Evolutionary conservation across 2,888 invertebrate genomes (phyloP), one percentile per base, ranked within the genome.

Genomic region (Chrysolina americana): DNA sequence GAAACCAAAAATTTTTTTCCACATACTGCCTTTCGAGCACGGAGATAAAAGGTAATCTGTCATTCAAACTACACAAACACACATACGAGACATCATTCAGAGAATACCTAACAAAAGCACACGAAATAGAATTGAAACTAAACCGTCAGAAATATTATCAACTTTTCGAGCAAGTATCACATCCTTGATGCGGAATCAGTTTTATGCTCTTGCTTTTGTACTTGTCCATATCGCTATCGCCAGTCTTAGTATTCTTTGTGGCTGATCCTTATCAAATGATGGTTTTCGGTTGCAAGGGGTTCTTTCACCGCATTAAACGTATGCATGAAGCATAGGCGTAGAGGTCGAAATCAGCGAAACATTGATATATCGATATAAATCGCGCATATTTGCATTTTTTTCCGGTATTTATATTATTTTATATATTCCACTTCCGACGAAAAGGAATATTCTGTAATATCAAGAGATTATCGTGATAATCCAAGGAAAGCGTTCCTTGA

Each of bases 241-340:
- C 63, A 65, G 64, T 68, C 68, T 73, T 68, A 70, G 70, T 64
- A 70, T 70, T 68, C 73, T 73, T 73, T 69, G 53, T 56, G 44
- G 59, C 73, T 65, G 73, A 73, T 73, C 65, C n/a, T 69, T 73
- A 73, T 73, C 73, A 73, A 53, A 65, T 69, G 65, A 73, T 73
- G 69, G 73, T 69, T 73, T 73, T 69, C 65, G 73, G 73, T 73
- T 73, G 64, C 69, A 73, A 59, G 73, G 73, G 73, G 69, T 69
- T 69, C 69, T 68, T 53, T 68, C 73, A 68, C 69, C 56, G 48
- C 47, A 73, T 65, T 69, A 68, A 62, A 23, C 50, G 63, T 68
- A 73, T 73, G 68, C 53, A 68, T 53, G 47, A 13, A 44, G 21
- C 68, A 73, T n/a, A 13, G 44, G 72, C 50, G 68, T 6, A 70